Evolutionary conservation across 2,888 invertebrate genomes (phyloP).

Genomic region (Rugalucina vietnamica): DNA sequence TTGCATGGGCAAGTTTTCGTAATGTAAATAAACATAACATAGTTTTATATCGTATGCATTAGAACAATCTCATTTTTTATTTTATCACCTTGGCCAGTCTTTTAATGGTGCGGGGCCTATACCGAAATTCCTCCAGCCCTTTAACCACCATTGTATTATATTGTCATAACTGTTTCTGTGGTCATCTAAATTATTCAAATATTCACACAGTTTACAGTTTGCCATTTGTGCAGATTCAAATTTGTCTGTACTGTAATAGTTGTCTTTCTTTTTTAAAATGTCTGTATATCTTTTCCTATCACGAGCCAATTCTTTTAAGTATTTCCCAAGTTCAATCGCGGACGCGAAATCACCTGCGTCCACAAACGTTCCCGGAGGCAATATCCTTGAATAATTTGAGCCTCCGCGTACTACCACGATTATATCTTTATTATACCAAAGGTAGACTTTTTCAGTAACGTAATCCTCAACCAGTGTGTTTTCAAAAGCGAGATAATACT

Average conservation of each 20-base stretch:
- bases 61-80: too few species aligned
- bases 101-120: too few species aligned
- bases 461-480: not conserved
- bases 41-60: too few species aligned
- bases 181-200: not conserved
- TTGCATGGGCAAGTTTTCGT: too few species aligned
- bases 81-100: too few species aligned
- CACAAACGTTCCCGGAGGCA: slow-evolving; percentile 27
- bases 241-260: not conserved
- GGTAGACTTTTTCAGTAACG: slow-evolving; percentile 9
- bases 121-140: too few species aligned
- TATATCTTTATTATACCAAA: not conserved
- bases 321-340: slow-evolving; percentile 32
- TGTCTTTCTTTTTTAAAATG: slow-evolving; percentile 43
- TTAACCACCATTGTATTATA: slow-evolving; percentile 35
- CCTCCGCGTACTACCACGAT: slow-evolving; percentile 49
- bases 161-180: slow-evolving; percentile 30
- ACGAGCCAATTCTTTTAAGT: slow-evolving; percentile 28
- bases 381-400: slow-evolving; percentile 4
- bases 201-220: slow-evolving; percentile 28
- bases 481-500: slow-evolving; percentile 37
- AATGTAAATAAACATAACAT: too few species aligned
- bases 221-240: not conserved
- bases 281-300: slow-evolving; percentile 43
- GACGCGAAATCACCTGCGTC: slow-evolving; percentile 39